Percentiles rank a stretch among this genome's conserved stretches.
Conservation (phyloP, 2,797 vertebrate genomes). For the Calcarius lapponicus region DNA sequence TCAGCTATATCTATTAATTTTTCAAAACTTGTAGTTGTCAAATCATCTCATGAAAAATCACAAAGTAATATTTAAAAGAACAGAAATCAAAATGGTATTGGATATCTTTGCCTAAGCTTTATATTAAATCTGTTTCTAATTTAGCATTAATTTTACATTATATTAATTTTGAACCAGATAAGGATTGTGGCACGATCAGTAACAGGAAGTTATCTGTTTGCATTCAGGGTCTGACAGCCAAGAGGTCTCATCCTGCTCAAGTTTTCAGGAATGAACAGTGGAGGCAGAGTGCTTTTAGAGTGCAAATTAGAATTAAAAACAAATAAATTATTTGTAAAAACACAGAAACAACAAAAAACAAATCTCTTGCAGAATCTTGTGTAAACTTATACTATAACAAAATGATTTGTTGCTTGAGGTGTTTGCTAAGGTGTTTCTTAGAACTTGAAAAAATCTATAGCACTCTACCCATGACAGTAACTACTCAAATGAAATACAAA, state of each 20-base stretch:
- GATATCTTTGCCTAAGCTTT: background rate
- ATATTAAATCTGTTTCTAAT: background rate
- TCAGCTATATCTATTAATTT: background rate
- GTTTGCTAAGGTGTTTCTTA: background rate
- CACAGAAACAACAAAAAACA: background rate
- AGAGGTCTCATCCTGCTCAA: background rate
- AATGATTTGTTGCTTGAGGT: background rate
- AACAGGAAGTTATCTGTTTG: background rate
- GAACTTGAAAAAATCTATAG: background rate
- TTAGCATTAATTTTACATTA: background rate
- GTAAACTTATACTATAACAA: background rate
- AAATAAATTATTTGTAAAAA: background rate
- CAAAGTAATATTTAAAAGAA: background rate
- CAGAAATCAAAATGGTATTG: background rate
- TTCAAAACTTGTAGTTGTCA: background rate
- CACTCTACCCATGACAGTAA: background rate
- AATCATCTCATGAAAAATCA: background rate
- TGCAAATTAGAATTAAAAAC: background rate
- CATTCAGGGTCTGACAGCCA: background rate
- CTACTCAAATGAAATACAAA: background rate
- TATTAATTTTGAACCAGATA: background rate
- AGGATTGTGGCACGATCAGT: background rate
- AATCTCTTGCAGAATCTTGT: background rate
- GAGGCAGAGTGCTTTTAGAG: background rate
- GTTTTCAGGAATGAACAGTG: background rate